Conservation (phyloP, 2,113 vertebrate species). For the Rhabdomys dilectus region DNA sequence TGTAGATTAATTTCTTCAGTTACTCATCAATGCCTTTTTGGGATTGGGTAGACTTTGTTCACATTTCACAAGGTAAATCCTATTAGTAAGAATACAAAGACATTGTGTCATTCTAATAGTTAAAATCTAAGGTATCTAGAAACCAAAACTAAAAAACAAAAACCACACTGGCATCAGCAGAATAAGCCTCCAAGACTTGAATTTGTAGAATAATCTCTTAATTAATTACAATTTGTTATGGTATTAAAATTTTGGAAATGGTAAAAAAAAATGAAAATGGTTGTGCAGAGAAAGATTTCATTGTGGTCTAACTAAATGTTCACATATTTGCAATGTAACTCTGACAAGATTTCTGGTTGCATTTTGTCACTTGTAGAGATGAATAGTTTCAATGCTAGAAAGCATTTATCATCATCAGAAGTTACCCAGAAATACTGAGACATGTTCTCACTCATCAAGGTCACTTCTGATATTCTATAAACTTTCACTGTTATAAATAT, state of each 20-base stretch:
- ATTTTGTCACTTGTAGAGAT: neutral
- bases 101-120: conserved; percentile 50
- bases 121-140: conserved; percentile 16
- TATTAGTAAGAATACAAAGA: neutral
- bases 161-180: neutral
- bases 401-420: neutral
- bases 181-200: neutral
- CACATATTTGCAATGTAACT: neutral
- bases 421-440: neutral
- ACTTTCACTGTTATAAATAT: neutral
- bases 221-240: neutral
- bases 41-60: neutral
- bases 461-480: neutral
- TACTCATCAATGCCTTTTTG: neutral
- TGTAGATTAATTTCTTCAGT: neutral
- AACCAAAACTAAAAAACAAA: neutral
- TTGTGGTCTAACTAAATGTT: neutral
- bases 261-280: neutral
- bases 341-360: neutral
- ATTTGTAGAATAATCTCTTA: conserved; percentile 24
- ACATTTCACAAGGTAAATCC: neutral
- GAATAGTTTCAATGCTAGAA: neutral
- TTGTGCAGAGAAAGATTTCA: neutral
- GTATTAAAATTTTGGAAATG: neutral
- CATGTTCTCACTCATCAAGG: neutral